phyloP scores from a whole-genome alignment of 2,797 vertebrate species.

The Varecia variegata region DNA sequence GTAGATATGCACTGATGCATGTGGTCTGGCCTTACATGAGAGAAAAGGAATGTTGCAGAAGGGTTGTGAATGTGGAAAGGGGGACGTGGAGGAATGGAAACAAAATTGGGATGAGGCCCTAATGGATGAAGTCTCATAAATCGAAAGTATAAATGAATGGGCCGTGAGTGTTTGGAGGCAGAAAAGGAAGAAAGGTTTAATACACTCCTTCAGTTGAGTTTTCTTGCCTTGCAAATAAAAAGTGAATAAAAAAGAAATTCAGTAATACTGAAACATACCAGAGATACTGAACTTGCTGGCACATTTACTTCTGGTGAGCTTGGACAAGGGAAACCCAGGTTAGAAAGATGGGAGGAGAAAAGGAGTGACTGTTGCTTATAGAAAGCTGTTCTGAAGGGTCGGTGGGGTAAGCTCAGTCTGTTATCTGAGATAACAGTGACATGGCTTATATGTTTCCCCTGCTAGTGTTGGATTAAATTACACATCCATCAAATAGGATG shows the following conservation, averaged over 20 bases:
- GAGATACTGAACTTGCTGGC: not conserved
- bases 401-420: not conserved
- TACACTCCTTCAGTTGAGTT: slow-evolving; percentile 56
- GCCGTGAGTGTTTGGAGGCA: not conserved
- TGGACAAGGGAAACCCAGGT: not conserved
- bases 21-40: slow-evolving; percentile 24
- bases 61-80: slow-evolving; percentile 74
- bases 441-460: not conserved
- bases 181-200: slow-evolving; percentile 70
- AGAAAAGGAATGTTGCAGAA: slow-evolving; percentile 75
- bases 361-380: not conserved
- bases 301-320: not conserved
- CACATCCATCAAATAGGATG: not conserved
- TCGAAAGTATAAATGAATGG: slow-evolving; percentile 37
- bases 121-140: not conserved
- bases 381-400: not conserved
- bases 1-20: slow-evolving; percentile 14
- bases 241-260: slow-evolving; percentile 35
- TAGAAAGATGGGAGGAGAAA: not conserved
- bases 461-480: not conserved
- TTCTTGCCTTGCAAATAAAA: slow-evolving; percentile 67
- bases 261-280: not conserved
- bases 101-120: slow-evolving; percentile 30
- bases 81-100: not conserved
- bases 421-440: not conserved